These are phyloP conservation scores for Egretta garzetta DNA, from an alignment of 2,113 vertebrate genomes.

Conservation along the genomic window DNA sequence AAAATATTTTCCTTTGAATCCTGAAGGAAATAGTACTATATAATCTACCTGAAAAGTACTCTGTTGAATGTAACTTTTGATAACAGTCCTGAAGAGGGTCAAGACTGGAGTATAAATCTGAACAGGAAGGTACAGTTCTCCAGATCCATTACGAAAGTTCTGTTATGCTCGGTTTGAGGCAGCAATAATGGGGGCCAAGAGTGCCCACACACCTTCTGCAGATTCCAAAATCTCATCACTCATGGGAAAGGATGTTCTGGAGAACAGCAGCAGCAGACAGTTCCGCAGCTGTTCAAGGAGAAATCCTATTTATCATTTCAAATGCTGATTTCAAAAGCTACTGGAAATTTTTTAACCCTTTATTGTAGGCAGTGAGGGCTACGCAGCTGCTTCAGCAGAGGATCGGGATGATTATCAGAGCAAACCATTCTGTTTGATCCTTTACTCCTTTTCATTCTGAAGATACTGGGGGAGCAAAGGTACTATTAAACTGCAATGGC, in stretches of 20 bases:
- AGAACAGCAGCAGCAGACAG: not conserved
- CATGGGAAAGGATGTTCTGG: conserved; percentile 16
- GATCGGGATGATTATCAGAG: rapidly evolving
- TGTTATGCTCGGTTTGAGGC: not conserved
- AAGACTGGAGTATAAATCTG: not conserved
- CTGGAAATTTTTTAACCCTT: not conserved
- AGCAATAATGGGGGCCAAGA: not conserved
- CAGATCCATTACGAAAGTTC: not conserved
- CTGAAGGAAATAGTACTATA: not conserved
- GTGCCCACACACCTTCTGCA: not conserved
- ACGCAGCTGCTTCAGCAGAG: not conserved
- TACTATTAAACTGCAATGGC: not conserved
- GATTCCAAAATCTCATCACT: conserved; percentile 19
- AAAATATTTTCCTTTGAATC: not conserved
- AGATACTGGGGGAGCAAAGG: not conserved
- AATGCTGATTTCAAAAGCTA: conserved; percentile 27
- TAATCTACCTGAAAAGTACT: not conserved
- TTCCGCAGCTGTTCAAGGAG: conserved; percentile 9
- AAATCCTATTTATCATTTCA: conserved; percentile 9
- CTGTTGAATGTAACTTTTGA: not conserved
- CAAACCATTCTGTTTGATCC: not conserved
- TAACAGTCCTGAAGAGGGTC: not conserved
- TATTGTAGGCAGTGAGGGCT: not conserved
- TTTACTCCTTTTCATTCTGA: not conserved
- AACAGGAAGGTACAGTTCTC: not conserved